Conservation (phyloP, 1,140 invertebrate species). For the Bombus terrestris region DNA sequence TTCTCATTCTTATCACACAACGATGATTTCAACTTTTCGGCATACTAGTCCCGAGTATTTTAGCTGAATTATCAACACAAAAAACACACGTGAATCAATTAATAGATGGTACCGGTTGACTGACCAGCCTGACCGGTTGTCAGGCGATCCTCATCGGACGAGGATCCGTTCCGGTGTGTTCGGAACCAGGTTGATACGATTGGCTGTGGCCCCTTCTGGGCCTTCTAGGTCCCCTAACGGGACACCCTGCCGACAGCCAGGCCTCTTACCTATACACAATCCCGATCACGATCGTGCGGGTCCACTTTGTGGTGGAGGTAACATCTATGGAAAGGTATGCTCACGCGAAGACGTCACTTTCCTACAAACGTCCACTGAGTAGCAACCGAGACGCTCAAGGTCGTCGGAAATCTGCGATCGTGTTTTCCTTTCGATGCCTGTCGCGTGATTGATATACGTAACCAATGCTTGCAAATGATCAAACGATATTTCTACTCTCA, state of each 20-base stretch:
- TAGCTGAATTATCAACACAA: background rate
- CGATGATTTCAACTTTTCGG: background rate
- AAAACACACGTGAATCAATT: background rate
- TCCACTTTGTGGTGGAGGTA: background rate
- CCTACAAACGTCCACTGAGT: constrained; percentile 19
- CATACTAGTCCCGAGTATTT: too few relatives aligned
- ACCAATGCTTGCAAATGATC: background rate
- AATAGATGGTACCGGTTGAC: constrained; percentile 54
- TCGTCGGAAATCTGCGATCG: constrained; percentile 27
- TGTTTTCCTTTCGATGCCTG: constrained; percentile 5
- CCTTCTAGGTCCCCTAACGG: constrained; percentile 82
- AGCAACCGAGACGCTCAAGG: constrained; percentile 36
- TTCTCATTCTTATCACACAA: background rate
- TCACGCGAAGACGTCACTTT: constrained; percentile 53
- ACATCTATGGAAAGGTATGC: constrained; percentile 9
- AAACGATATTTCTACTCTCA: background rate
- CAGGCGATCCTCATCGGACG: constrained; percentile 40
- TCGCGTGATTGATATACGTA: background rate
- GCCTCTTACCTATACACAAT: constrained; percentile 62
- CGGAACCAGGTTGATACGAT: constrained; percentile 54
- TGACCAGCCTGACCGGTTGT: constrained; percentile 39
- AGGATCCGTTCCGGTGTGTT: constrained; percentile 60
- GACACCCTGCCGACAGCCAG: constrained; percentile 65
- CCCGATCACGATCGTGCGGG: constrained; percentile 44
- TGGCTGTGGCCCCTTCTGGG: constrained; percentile 60